phyloP scores from a whole-genome alignment of 2,888 invertebrate species.

The Rotaria magnacalcarata region DNA sequence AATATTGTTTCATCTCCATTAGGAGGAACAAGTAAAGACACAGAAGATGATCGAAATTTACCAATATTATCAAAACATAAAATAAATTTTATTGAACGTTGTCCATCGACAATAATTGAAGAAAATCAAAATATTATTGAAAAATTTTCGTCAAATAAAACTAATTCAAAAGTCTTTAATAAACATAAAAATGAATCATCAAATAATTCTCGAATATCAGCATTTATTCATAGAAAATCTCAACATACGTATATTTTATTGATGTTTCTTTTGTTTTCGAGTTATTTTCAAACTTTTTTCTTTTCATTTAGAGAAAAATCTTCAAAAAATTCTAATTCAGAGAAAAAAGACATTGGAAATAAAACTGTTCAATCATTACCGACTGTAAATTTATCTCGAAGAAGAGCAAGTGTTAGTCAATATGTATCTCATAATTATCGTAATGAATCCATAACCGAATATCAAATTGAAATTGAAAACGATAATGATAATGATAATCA shows the following conservation, averaged over 20 bases:
- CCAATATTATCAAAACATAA: background rate
- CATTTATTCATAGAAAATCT: background rate
- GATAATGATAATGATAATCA: background rate
- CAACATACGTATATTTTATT: background rate
- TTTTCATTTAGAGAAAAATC: background rate
- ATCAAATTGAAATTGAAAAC: background rate
- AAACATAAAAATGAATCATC: background rate
- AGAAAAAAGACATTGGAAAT: background rate
- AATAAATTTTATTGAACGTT: background rate
- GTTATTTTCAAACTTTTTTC: background rate
- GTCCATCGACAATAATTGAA: background rate
- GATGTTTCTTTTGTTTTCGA: background rate
- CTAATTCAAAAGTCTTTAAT: background rate
- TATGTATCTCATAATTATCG: background rate
- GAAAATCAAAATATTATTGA: background rate
- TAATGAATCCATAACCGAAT: background rate
- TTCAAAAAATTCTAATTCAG: background rate
- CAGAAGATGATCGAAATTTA: background rate
- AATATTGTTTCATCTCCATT: background rate
- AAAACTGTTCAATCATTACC: background rate
- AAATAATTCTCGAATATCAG: background rate
- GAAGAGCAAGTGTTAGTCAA: background rate
- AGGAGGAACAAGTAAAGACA: background rate
- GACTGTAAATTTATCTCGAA: too few relatives aligned
- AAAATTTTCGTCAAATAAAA: background rate